A percentile compares a stretch with the other conserved stretches of the same genome.
Conservation (phyloP, 1,140 invertebrate species). For the Bombus balteatus region DNA sequence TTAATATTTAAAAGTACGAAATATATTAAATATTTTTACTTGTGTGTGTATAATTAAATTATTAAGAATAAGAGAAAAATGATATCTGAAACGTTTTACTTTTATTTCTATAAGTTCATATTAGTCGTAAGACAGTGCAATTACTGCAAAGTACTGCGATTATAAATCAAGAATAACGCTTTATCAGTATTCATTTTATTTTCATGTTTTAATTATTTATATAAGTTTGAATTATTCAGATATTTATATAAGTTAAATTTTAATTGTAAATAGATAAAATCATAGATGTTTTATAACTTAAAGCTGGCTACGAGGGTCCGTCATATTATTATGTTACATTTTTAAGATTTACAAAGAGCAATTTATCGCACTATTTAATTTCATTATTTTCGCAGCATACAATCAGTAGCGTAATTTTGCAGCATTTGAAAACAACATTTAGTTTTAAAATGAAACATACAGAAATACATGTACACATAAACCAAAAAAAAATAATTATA, state of each 20-base stretch:
- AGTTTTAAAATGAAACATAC: conserved; percentile 77
- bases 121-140: neutral
- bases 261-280: conserved; percentile 79
- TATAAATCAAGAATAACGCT: conserved; percentile 53
- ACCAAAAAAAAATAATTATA: conserved; percentile 67
- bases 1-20: neutral
- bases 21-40: conserved; percentile 1
- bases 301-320: conserved; percentile 73
- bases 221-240: conserved; percentile 51
- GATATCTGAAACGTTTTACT: neutral
- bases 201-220: conserved; percentile 69
- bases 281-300: conserved; percentile 70
- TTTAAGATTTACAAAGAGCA: conserved; percentile 19
- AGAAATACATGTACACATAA: conserved; percentile 54
- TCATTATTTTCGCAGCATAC: conserved; percentile 49
- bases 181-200: conserved; percentile 77
- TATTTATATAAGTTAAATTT: conserved; percentile 77
- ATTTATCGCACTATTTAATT: conserved; percentile 47
- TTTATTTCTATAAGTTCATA: neutral
- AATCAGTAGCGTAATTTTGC: neutral
- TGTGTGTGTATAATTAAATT: neutral
- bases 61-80: neutral
- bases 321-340: conserved; percentile 47
- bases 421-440: conserved; percentile 38
- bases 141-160: conserved; percentile 19